Conservation (phyloP, 1,140 invertebrate species). For the Cotesia vestalis region DNA sequence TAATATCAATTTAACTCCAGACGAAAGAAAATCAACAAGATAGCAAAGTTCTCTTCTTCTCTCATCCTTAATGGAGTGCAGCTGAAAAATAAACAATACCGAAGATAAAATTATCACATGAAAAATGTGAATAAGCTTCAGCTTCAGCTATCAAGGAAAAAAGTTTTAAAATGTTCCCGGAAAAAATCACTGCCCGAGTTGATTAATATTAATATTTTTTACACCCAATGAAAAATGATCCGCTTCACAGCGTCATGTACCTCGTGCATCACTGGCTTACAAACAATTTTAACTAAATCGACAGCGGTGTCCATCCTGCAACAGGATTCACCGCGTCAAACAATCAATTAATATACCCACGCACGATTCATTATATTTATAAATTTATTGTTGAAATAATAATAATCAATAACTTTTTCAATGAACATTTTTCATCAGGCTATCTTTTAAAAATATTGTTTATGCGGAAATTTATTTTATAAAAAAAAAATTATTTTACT, state of each 20-base stretch:
- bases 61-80: conserved; percentile 1
- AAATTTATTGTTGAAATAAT: no score
- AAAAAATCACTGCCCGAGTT: background rate
- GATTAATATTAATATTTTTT: conserved; percentile 29
- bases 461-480: no score
- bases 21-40: conserved; percentile 8
- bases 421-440: no score
- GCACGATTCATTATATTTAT: background rate
- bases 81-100: background rate
- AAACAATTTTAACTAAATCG: conserved; percentile 19
- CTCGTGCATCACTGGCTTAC: conserved; percentile 18
- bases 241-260: no score
- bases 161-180: background rate
- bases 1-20: background rate
- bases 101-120: conserved; percentile 11
- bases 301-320: background rate
- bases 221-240: conserved; percentile 27
- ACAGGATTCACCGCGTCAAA: conserved; percentile 13
- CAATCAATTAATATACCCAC: background rate
- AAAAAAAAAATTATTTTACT: no score
- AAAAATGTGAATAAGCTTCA: background rate
- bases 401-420: no score
- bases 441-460: no score
- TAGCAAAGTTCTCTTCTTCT: background rate
- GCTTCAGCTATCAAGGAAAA: background rate